Evolutionary conservation across 2,888 invertebrate genomes (phyloP).

Genomic region (Zygogramma bicolorata): DNA sequence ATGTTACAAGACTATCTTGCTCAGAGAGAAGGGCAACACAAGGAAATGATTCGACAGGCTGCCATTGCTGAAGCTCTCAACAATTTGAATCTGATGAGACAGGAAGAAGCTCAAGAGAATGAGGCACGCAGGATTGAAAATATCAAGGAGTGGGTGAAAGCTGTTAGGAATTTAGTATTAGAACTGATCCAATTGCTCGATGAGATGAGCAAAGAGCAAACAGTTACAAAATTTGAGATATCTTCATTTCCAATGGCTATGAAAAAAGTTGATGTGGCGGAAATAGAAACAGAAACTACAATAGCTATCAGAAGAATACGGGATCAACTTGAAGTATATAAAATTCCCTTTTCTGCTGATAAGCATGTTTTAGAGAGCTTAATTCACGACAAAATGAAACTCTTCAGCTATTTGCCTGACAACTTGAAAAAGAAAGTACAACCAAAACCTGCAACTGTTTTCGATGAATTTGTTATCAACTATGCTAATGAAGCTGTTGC

Average conservation of each 20-base stretch:
- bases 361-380: constrained; percentile 27
- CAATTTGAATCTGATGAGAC: constrained; percentile 52
- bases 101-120: constrained; percentile 44
- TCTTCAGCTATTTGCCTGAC: constrained; percentile 49
- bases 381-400: constrained; percentile 43
- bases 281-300: constrained; percentile 45
- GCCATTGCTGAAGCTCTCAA: constrained; percentile 54
- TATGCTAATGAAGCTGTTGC: constrained; percentile 67
- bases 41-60: constrained; percentile 64
- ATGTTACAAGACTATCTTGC: constrained; percentile 51
- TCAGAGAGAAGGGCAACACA: constrained; percentile 50
- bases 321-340: constrained; percentile 40
- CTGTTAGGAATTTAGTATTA: constrained; percentile 34
- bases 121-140: constrained; percentile 48
- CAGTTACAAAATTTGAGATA: constrained; percentile 47
- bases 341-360: constrained; percentile 38
- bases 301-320: constrained; percentile 35
- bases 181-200: constrained; percentile 33
- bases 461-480: constrained; percentile 67
- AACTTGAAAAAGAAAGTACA: constrained; percentile 48
- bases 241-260: constrained; percentile 58
- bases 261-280: constrained; percentile 39
- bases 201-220: constrained; percentile 41
- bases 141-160: constrained; percentile 65
- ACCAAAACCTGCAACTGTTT: constrained; percentile 57